Conservation (phyloP, 2,113 vertebrate genomes). For the Coreoperca whiteheadi region DNA sequence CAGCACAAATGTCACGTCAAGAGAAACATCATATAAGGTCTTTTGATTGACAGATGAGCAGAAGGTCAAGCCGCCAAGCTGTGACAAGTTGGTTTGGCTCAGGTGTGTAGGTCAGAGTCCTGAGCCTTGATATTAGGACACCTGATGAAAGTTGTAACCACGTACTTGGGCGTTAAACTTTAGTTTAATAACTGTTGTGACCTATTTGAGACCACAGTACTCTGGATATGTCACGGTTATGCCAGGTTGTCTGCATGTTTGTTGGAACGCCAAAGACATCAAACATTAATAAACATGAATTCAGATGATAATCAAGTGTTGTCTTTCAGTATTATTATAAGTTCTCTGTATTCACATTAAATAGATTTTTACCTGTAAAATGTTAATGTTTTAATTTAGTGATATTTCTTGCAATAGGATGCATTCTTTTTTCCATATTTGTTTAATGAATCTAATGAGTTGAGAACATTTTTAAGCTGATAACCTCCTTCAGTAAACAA, state of each 20-base stretch:
- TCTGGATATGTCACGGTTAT: constrained; percentile 11
- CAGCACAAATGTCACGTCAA: constrained; percentile 47
- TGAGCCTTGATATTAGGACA: constrained; percentile 38
- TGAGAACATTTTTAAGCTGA: background rate
- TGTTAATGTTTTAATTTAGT: background rate
- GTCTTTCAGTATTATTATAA: background rate
- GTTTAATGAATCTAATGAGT: background rate
- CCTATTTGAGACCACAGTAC: background rate
- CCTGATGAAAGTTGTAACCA: constrained; percentile 48
- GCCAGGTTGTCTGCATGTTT: background rate
- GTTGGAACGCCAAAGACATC: background rate
- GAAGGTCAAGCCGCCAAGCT: constrained; percentile 27
- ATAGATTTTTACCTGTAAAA: background rate
- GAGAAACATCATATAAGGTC: constrained; percentile 24
- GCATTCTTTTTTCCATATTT: background rate
- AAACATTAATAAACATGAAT: background rate
- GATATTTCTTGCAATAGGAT: background rate
- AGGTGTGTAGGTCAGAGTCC: constrained; percentile 66
- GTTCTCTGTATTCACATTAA: background rate
- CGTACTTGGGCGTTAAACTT: constrained; percentile 49
- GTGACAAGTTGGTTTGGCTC: constrained; percentile 50
- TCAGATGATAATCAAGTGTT: background rate
- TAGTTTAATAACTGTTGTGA: constrained; percentile 37
- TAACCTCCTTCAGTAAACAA: background rate
- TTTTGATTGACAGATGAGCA: constrained; percentile 61